These are phyloP conservation scores for Leptopilina clavipes DNA, from an alignment of 1,140 invertebrate genomes.

Conservation along the genomic window DNA sequence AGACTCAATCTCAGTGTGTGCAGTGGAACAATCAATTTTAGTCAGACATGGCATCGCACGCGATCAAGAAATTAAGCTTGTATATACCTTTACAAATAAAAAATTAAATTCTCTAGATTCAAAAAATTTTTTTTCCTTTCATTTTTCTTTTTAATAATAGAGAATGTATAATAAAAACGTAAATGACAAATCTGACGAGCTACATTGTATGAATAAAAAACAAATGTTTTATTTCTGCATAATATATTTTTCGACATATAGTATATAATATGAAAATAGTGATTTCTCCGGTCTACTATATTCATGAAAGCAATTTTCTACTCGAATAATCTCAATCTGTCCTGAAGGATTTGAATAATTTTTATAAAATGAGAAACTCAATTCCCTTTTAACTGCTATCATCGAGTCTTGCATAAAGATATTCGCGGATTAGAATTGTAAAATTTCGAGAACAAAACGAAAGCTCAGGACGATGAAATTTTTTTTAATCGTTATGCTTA, in stretches of 20 bases:
- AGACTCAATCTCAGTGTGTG: neutral
- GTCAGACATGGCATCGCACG: neutral
- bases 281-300: neutral
- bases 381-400: constrained; percentile 10
- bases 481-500: neutral
- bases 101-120: neutral
- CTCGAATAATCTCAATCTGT: constrained; percentile 10
- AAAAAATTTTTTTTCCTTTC: too few species aligned
- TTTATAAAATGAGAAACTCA: constrained; percentile 24
- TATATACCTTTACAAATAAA: neutral
- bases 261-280: neutral
- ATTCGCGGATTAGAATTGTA: constrained; percentile 14
- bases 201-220: too few species aligned
- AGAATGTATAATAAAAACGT: too few species aligned
- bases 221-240: too few species aligned
- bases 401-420: constrained; percentile 5
- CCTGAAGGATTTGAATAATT: constrained; percentile 4
- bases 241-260: too few species aligned
- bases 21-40: constrained; percentile 21
- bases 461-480: neutral
- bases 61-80: neutral
- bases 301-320: constrained; percentile 12
- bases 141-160: too few species aligned
- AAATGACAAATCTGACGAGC: too few species aligned
- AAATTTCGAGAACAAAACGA: constrained; percentile 19